Percentiles rank a stretch among this genome's conserved stretches.
Conservation (phyloP, 2,113 vertebrate genomes). For the Rhea pennata region DNA sequence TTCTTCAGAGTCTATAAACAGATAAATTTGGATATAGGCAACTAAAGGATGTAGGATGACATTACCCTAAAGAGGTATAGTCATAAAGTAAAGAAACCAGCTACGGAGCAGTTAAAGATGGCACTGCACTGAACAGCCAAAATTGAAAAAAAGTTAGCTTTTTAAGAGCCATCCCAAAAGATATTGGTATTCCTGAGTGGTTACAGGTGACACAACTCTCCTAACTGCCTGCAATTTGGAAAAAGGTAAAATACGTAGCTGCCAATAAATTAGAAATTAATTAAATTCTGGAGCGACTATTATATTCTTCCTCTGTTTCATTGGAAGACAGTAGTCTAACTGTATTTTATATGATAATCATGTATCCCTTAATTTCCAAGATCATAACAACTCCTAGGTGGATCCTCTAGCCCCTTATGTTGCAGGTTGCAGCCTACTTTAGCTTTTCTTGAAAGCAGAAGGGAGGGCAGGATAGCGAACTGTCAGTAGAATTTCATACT, state of each 20-base stretch:
- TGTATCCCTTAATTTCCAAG: not conserved
- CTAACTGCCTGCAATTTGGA: not conserved
- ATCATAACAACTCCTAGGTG: not conserved
- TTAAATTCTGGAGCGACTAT: not conserved
- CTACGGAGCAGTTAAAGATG: not conserved
- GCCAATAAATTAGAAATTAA: not conserved
- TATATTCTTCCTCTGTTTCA: not conserved
- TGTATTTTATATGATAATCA: not conserved
- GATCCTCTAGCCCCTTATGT: not conserved
- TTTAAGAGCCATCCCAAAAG: not conserved
- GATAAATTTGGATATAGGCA: not conserved
- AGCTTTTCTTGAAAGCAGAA: not conserved
- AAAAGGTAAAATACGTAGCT: not conserved
- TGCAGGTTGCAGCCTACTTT: not conserved
- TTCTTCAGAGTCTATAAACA: not conserved
- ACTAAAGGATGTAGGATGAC: not conserved
- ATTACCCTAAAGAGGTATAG: not conserved
- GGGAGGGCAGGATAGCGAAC: not conserved
- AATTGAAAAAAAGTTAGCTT: not conserved
- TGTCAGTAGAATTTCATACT: not conserved
- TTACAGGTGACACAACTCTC: not conserved
- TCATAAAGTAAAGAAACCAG: not conserved
- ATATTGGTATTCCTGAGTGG: not conserved
- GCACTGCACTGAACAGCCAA: not conserved
- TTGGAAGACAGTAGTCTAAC: not conserved